Evolutionary conservation across 2,888 invertebrate genomes (phyloP).

Genomic region (Pycnomerus fuliginosus): DNA sequence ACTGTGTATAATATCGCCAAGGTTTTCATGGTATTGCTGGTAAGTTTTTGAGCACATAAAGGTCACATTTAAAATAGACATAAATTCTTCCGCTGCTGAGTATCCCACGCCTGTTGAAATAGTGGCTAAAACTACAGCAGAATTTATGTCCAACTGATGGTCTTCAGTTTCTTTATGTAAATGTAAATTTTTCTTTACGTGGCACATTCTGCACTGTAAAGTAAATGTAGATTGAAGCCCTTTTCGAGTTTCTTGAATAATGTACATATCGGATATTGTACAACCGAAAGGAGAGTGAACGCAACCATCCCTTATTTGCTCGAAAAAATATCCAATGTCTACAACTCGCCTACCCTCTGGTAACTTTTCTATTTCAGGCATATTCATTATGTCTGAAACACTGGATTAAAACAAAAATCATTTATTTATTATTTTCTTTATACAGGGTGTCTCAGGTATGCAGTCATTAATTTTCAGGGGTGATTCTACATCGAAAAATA

Average conservation of each 20-base stretch:
- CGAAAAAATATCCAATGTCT: not conserved
- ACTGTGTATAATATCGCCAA: too few relatives aligned
- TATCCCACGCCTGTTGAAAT: not conserved
- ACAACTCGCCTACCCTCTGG: not conserved
- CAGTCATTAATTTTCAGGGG: too few relatives aligned
- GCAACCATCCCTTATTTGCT: not conserved
- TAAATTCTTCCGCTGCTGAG: not conserved
- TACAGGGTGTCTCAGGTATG: too few relatives aligned
- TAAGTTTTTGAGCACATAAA: not conserved
- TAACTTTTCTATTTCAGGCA: not conserved
- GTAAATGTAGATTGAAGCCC: not conserved
- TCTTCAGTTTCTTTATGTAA: not conserved
- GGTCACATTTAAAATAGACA: not conserved
- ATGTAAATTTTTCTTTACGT: not conserved
- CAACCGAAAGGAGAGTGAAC: not conserved
- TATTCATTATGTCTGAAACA: too few relatives aligned
- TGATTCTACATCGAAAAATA: too few relatives aligned
- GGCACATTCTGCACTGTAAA: not conserved
- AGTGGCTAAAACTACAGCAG: not conserved
- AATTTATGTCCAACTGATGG: not conserved
- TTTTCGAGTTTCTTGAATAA: not conserved
- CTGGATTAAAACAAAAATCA: too few relatives aligned
- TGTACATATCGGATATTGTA: not conserved
- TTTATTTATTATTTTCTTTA: too few relatives aligned
- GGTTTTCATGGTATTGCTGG: not conserved